These are phyloP conservation scores for Passer domesticus DNA, from an alignment of 2,113 vertebrate genomes.

Conservation along the genomic window DNA sequence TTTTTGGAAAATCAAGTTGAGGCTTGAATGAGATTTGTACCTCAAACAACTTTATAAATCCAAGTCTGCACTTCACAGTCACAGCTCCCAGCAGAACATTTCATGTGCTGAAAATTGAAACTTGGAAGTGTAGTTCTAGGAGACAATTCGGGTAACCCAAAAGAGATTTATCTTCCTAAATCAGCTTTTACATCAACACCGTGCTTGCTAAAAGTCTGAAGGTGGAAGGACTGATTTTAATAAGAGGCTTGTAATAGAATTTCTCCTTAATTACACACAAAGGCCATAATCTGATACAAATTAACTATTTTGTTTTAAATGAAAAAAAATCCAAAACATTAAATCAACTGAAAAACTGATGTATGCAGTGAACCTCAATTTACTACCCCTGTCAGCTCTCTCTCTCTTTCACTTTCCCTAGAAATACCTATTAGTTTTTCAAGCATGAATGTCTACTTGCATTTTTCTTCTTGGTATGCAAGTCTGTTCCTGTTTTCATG, in stretches of 20 bases:
- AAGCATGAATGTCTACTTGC: background rate
- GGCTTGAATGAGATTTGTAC: background rate
- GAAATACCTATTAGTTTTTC: background rate
- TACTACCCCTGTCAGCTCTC: background rate
- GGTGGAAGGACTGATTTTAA: conserved; percentile 1
- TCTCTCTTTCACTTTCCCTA: background rate
- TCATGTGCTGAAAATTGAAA: background rate
- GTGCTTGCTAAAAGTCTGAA: background rate
- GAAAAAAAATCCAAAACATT: background rate
- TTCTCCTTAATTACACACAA: background rate
- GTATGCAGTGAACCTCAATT: background rate
- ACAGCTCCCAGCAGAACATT: background rate
- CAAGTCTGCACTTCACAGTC: background rate
- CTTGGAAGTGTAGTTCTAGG: background rate
- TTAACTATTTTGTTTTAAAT: background rate
- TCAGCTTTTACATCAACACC: background rate
- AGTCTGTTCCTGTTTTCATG: conserved; percentile 24
- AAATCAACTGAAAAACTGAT: background rate
- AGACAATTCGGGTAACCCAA: background rate
- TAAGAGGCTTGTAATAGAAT: background rate
- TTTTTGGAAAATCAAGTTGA: background rate
- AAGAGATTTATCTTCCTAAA: background rate
- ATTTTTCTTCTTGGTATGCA: background rate
- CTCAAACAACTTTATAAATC: background rate
- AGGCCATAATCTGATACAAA: background rate